A percentile compares a stretch with the other conserved stretches of the same genome.
Conservation (phyloP, 2,888 invertebrate species). For the Erebia epiphron region DNA sequence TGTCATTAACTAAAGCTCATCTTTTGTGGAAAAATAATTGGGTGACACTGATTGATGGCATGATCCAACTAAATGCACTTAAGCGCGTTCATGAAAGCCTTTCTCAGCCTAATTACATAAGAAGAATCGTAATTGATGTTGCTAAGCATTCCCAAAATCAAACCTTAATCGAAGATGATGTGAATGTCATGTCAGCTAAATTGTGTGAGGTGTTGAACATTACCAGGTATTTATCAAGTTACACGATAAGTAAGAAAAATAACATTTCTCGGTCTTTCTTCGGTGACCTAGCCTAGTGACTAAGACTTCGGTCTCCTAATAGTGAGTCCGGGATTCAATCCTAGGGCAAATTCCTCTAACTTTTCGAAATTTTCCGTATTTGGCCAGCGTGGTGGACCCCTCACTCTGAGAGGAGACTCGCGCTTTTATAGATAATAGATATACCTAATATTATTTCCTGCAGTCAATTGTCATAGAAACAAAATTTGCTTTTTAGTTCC, state of each 20-base stretch:
- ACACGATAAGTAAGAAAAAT: background rate
- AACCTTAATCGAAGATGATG: slow-evolving; percentile 26
- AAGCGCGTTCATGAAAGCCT: slow-evolving; percentile 83
- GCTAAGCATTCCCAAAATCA: slow-evolving; percentile 42
- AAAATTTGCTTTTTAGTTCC: too few relatives aligned
- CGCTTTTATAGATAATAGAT: too few relatives aligned
- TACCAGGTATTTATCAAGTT: slow-evolving; percentile 4
- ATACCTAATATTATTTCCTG: too few relatives aligned
- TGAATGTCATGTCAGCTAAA: slow-evolving; percentile 42
- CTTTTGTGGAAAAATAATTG: slow-evolving; percentile 88
- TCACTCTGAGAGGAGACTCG: too few relatives aligned
- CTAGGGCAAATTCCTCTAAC: too few relatives aligned
- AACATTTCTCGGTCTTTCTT: background rate
- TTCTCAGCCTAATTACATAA: slow-evolving; percentile 81
- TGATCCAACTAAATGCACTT: slow-evolving; percentile 90
- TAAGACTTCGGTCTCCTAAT: too few relatives aligned
- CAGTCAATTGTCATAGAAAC: too few relatives aligned
- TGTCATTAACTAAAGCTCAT: slow-evolving; percentile 55
- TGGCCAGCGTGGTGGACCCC: too few relatives aligned
- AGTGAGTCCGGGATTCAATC: too few relatives aligned
- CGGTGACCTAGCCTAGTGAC: too few relatives aligned
- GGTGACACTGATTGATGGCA: slow-evolving; percentile 91
- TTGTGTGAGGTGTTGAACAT: slow-evolving; percentile 25
- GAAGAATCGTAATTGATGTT: slow-evolving; percentile 51
- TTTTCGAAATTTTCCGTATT: too few relatives aligned